phyloP scores from a whole-genome alignment of 2,888 invertebrate species.

The Napeogenes sylphis region DNA sequence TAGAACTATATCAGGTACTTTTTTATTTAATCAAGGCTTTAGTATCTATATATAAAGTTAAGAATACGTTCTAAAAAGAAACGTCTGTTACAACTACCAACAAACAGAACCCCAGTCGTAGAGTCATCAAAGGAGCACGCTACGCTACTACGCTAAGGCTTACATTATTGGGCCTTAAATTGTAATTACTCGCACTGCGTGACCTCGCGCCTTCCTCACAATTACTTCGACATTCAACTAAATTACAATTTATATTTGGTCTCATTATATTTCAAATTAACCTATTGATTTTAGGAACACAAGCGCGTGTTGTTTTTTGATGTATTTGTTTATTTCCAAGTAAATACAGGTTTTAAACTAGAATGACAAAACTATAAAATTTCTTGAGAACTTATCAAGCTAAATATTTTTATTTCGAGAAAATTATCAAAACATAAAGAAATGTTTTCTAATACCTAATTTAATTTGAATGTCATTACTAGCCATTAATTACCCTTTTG shows the following conservation, averaged over 20 bases:
- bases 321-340: neutral
- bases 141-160: constrained; percentile 18
- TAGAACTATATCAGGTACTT: no score
- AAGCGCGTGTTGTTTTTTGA: neutral
- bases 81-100: no score
- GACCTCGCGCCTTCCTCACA: constrained; percentile 35
- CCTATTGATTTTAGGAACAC: constrained; percentile 18
- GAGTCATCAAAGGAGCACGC: constrained; percentile 32
- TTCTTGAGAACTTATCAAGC: no score
- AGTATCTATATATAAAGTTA: no score
- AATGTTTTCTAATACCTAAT: no score
- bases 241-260: constrained; percentile 25
- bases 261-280: constrained; percentile 21
- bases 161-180: constrained; percentile 36
- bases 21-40: no score
- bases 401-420: no score
- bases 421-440: no score
- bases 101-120: constrained; percentile 23
- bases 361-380: no score
- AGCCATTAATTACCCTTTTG: neutral
- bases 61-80: no score
- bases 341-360: no score
- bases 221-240: constrained; percentile 32
- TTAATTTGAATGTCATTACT: no score
- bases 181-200: constrained; percentile 38